Evolutionary conservation across 1,140 invertebrate species (phyloP), one percentile per base, ranked within the genome.

Genomic region (Papilio dardanus): DNA sequence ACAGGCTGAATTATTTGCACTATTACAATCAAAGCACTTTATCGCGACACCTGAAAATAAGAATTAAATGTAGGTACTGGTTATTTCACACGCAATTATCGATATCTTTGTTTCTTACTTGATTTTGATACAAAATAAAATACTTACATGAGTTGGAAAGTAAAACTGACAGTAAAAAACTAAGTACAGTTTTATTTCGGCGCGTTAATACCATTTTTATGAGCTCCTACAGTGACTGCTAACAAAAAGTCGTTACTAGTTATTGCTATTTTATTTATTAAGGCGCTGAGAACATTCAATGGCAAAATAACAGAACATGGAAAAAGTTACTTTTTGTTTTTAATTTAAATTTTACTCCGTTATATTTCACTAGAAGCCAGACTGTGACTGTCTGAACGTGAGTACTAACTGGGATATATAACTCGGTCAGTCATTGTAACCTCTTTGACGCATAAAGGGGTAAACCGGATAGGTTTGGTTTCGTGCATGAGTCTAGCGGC

Each of bases 21-120:
- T 91, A 81, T 86, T 88, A 80, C 89, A 91, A 54, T 90, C 82
- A 71, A 81, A 91, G 71, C 88, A 90, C 58, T 85, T 86, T 33
- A 91, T 88, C 30, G 81, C 86, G 21, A 81, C 75, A 31, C 83
- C 88, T 90, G 83, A 21, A 80, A 80, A 24, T 21, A 33, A 31
- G 12, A 16, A 33, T 66, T 19, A 24, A 65, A 28, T 68, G 33
- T 40, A 40, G 12, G 12, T 14, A 40, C 37, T 14, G 1, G 37
- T 40, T n/a, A 16, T 16, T n/a, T n/a, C 16, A n/a, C 5, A 46
- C 42, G 16, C 42, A 5, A 46, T 1, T 16, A 16, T 0, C 16
- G 16, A n/a, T 4, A 6, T 40, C 37, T 10, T 14, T n/a, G n/a
- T 0, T 46, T 46, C 0, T n/a, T 42, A n/a, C 14, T 42, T n/a